A percentile compares a stretch with the other conserved stretches of the same genome.
These are phyloP conservation scores for Himalopsyche anomala DNA, from an alignment of 2,888 invertebrate species.

Conservation along the genomic window DNA sequence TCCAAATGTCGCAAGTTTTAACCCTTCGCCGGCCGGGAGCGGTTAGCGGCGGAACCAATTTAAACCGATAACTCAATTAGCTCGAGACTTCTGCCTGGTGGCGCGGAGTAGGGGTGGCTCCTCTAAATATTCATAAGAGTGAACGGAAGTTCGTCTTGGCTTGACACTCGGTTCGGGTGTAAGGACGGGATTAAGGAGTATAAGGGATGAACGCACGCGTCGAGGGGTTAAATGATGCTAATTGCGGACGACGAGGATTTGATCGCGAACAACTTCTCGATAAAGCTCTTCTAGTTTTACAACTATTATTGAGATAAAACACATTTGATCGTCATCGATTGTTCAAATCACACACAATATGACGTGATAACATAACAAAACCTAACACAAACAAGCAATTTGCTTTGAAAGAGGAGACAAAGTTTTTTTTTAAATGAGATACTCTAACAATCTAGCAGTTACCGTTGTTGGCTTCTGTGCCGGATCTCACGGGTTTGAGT, in stretches of 20 bases:
- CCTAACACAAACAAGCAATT: too few species aligned
- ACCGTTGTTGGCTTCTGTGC: too few species aligned
- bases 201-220: slow-evolving; percentile 42
- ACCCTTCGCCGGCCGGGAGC: slow-evolving; percentile 49
- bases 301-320: neutral
- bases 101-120: slow-evolving; percentile 38
- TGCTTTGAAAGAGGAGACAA: too few species aligned
- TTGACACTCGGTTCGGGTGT: slow-evolving; percentile 16
- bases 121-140: slow-evolving; percentile 54
- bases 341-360: neutral
- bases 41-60: slow-evolving; percentile 64
- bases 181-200: slow-evolving; percentile 31
- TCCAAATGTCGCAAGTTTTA: slow-evolving; percentile 54
- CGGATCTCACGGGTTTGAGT: too few species aligned
- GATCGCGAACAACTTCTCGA: slow-evolving; percentile 12
- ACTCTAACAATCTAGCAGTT: too few species aligned
- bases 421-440: too few species aligned
- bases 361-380: too few species aligned
- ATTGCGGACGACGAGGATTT: slow-evolving; percentile 26
- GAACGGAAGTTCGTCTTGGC: slow-evolving; percentile 43
- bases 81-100: slow-evolving; percentile 57
- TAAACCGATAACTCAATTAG: slow-evolving; percentile 66
- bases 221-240: slow-evolving; percentile 24
- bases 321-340: neutral
- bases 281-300: neutral